phyloP scores from a whole-genome alignment of 1,140 invertebrate species.

The Ceratitis capitata region DNA sequence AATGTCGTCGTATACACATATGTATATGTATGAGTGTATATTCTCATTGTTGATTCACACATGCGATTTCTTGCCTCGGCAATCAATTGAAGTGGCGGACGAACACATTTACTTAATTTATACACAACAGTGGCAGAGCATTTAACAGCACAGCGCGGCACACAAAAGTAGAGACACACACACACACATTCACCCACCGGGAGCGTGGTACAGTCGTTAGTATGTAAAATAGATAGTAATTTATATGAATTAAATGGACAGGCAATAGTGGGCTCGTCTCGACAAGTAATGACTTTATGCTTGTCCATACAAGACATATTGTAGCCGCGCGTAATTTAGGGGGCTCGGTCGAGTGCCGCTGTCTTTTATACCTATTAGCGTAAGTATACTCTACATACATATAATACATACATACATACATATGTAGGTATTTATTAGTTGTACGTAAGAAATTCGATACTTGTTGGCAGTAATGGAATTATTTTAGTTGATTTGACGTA shows the following conservation, averaged over 20 bases:
- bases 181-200: too few relatives aligned
- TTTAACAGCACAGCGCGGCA: neutral
- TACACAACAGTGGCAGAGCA: neutral
- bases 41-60: conserved; percentile 1
- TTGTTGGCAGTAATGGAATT: neutral
- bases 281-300: neutral
- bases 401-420: too few relatives aligned
- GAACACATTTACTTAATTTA: conserved; percentile 14
- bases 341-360: conserved; percentile 8
- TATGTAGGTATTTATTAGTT: conserved; percentile 10
- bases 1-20: too few relatives aligned
- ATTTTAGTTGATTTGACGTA: neutral
- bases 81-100: conserved; percentile 7
- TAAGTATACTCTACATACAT: neutral
- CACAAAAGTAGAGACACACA: neutral
- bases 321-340: neutral
- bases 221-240: neutral
- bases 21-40: too few relatives aligned
- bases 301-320: neutral
- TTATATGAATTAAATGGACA: conserved; percentile 14
- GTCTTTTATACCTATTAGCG: neutral
- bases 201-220: neutral
- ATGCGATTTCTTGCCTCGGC: neutral
- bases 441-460: neutral
- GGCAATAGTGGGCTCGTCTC: conserved; percentile 25